Base-by-base conservation (phyloP, 2,113 vertebrate genomes). In the Ceyx cyanopectus region DNA sequence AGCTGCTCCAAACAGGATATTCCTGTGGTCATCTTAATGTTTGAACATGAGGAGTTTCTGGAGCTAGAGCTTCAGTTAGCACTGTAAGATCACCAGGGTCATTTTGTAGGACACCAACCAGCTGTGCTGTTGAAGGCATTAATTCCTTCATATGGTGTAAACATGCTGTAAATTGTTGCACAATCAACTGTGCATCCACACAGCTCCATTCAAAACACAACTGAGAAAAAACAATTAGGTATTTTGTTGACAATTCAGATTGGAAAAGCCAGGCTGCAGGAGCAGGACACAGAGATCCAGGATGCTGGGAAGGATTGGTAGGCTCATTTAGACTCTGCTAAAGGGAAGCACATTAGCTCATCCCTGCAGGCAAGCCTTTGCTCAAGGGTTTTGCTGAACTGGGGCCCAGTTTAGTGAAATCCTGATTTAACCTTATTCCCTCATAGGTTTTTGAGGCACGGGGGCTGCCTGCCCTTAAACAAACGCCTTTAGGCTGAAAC, bases 121-220 rank as follows among this genome's bases (percentile, higher is more conserved):
- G 30, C 29, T 1, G 0, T 13, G 12, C 19, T 63, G 4, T 26
- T 32, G 48, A 23, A 51, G 45, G 34, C 0, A 0, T 46, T 82
- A 51, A 5, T 53, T 82, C 48, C 14, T 60, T 43, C n/a, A 8
- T 30, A 17, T 26, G 43, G 26, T 27, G 24, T 17, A 56, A 84
- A 34, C 19, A 7, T 34, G 8, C 29, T 12, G 3, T 13, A 20
- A 68, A 56, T 40, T 6, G 0, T 62, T 68, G n/a, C 26, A 7
- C 82, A 70, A 13, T 4, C 37, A 10, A 34, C 43, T 8, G 0
- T 21, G 63, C 12, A 7, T 40, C 41, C 72, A 37, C 46, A 61
- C 37, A 60, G 0, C 69, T 15, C n/a, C 2, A 1, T 46, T 63
- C 62, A 78, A 27, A 85, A 26, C 62, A 57, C 2, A 3, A 3